Evolutionary conservation across 2,888 invertebrate genomes (phyloP), one percentile per base, ranked within the genome.

Genomic region (Hemithea aestivaria): DNA sequence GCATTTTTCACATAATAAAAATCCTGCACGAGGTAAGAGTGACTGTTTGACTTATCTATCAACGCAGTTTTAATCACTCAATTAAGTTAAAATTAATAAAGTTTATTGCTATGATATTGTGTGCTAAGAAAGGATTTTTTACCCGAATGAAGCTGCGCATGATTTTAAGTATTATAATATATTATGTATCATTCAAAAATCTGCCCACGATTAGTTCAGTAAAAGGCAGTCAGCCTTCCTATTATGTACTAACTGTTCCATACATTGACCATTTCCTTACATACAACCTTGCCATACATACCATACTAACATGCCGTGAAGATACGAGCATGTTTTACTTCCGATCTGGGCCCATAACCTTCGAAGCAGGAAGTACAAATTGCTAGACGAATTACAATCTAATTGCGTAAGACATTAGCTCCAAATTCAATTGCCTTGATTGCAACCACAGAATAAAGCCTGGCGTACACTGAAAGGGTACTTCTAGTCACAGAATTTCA

Each of bases 271-370:
- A 25, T 25, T 48, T 45, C 51, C 48, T 40, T 45, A 45, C 33
- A 29, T 35, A 23, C 37, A 29, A 29, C 48, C 48, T 48, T 44
- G 43, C 27, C 30, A 8, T 37, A 47, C 46, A 36, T 31, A 44
- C 42, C 41, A 34, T 40, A 45, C 49, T 45, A 51, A 53, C 55
- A 48, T 51, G 34, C 51, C 56, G 40, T 55, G 49, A 55, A 60
- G 61, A 60, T 58, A 53, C 48, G 20, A 40, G 35, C 40, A n/a
- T n/a, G n/a, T n/a, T n/a, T n/a, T 8, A 49, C 53, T 56, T 60
- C 62, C 63, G 56, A 62, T 61, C 35, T 27, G 16, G 16, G 16
- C 16, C 3, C 16, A 16, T 16, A n/a, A 10, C 23, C 24, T 31
- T 31, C 22, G 23, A 20, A 12, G 8, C 27, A 27, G 16, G 16